Percentiles rank a stretch among this genome's conserved stretches.
Evolutionary conservation across 2,113 vertebrate species (phyloP).

Genomic region (Bombycilla garrulus): DNA sequence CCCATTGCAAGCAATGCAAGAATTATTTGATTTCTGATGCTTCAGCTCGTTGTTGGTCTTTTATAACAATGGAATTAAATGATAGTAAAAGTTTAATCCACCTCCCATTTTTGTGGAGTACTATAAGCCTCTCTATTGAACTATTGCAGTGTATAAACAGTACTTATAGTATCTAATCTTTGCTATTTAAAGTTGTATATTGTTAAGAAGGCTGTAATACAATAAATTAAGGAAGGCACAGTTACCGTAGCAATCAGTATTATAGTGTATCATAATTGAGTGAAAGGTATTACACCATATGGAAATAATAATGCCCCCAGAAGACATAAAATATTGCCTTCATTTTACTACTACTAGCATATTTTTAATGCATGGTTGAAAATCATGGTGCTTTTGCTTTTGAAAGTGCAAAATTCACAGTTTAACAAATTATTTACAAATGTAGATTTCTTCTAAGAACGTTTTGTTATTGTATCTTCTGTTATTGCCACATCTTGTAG

Average conservation of each 20-base stretch:
- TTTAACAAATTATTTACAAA: slow-evolving; percentile 53
- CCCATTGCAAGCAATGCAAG: neutral
- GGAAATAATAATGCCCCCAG: neutral
- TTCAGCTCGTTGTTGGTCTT: neutral
- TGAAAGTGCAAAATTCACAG: slow-evolving; percentile 37
- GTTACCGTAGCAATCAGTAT: neutral
- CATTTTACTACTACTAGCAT: neutral
- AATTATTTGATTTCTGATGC: neutral
- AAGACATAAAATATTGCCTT: neutral
- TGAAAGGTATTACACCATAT: neutral
- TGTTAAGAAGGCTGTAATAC: neutral
- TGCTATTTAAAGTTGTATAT: neutral
- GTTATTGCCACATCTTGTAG: slow-evolving; percentile 49
- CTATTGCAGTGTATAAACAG: neutral
- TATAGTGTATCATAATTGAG: neutral
- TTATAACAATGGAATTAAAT: neutral
- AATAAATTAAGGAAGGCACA: neutral
- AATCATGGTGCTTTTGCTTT: neutral
- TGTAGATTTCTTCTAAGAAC: slow-evolving; percentile 51
- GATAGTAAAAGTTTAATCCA: neutral
- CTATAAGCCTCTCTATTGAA: neutral
- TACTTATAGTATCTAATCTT: neutral
- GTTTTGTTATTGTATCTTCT: neutral
- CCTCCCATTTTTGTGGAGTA: neutral
- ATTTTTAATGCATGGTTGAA: neutral